A percentile compares a stretch with the other conserved stretches of the same genome.
Evolutionary conservation across 2,113 vertebrate genomes (phyloP).

Genomic region (Cyprinodon brontotheroides): DNA sequence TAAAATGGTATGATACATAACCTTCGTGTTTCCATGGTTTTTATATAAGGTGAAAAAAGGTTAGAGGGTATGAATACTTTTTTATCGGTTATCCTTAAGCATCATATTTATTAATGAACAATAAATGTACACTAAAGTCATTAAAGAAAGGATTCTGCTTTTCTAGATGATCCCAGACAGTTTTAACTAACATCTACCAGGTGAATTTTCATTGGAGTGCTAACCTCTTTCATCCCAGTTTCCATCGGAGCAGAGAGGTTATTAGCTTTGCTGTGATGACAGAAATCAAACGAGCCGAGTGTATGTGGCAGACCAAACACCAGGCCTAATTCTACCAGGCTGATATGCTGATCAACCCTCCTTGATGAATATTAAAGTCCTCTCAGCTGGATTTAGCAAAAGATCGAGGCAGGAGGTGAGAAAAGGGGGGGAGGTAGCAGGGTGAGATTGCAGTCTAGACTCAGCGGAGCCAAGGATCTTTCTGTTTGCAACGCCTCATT

Average conservation of each 20-base stretch:
- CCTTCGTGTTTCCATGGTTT: neutral
- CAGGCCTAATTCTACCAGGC: constrained; percentile 49
- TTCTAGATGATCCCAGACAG: constrained; percentile 58
- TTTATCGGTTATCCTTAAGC: neutral
- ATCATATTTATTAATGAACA: neutral
- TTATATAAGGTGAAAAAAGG: neutral
- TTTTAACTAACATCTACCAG: constrained; percentile 78
- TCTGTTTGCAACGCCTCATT: constrained; percentile 63
- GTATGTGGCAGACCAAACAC: constrained; percentile 73
- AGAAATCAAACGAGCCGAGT: constrained; percentile 75
- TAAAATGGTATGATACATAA: neutral
- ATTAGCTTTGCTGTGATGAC: constrained; percentile 68
- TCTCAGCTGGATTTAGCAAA: constrained; percentile 46
- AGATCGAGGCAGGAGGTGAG: constrained; percentile 60
- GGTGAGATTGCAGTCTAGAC: constrained; percentile 72
- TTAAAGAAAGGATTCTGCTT: constrained; percentile 34
- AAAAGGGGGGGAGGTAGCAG: constrained; percentile 12
- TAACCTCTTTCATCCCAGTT: constrained; percentile 65
- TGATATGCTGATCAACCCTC: constrained; percentile 62
- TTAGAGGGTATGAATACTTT: neutral
- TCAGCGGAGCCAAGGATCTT: constrained; percentile 62
- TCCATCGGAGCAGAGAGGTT: constrained; percentile 36
- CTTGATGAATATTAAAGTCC: constrained; percentile 74
- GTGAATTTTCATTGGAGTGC: constrained; percentile 66
- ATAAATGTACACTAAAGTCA: no score